phyloP scores from a whole-genome alignment of 2,888 invertebrate genomes.

The Rhamphomyia laevipes region DNA sequence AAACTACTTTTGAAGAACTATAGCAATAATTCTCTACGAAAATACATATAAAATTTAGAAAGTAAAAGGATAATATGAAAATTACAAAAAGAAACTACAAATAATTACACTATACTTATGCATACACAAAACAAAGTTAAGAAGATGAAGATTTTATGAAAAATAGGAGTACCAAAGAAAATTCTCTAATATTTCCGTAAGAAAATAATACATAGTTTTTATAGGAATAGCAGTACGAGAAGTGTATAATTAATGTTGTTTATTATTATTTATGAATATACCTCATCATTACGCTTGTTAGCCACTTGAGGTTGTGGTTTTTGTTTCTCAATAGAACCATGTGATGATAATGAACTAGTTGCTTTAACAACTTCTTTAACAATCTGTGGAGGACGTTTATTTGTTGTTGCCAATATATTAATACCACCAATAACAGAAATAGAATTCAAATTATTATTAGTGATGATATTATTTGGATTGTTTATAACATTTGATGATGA shows the following conservation, averaged over 20 bases:
- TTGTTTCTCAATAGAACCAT: constrained; percentile 23
- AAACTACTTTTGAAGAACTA: too few species aligned
- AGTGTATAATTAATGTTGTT: neutral
- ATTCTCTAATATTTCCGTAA: too few species aligned
- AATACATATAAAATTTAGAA: too few species aligned
- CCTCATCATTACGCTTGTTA: constrained; percentile 27
- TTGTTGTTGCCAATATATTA: constrained; percentile 13
- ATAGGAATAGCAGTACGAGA: too few species aligned
- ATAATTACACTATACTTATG: too few species aligned
- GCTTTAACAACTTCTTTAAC: constrained; percentile 23
- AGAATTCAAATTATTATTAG: constrained; percentile 15
- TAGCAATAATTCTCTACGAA: too few species aligned
- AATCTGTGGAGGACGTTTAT: constrained; percentile 20
- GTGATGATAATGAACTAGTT: constrained; percentile 22
- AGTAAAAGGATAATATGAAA: too few species aligned
- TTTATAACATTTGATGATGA: constrained; percentile 27
- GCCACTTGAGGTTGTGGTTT: constrained; percentile 24
- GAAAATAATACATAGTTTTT: too few species aligned
- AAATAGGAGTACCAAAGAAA: too few species aligned
- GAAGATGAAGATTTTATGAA: neutral
- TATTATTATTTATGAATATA: constrained; percentile 17
- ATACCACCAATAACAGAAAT: constrained; percentile 11
- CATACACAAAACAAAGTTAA: too few species aligned
- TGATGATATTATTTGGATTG: constrained; percentile 20
- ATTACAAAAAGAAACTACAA: too few species aligned